These are phyloP conservation scores for Dromas ardeola DNA, from an alignment of 2,113 vertebrate genomes.

Conservation along the genomic window DNA sequence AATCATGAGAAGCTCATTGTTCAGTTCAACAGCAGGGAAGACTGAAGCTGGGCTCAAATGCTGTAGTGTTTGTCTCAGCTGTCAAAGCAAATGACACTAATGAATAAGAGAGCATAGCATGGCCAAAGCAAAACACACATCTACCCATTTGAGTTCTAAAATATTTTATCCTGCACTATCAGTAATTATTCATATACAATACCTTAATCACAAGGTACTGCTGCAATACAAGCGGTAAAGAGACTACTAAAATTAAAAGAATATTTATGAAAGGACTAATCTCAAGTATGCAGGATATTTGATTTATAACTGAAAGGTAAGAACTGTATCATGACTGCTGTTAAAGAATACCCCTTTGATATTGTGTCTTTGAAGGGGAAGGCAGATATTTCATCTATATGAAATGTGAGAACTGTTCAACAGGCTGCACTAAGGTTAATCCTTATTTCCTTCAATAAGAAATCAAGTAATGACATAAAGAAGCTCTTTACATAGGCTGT, in stretches of 20 bases:
- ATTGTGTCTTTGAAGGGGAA: neutral
- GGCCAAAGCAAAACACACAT: neutral
- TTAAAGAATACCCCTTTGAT: neutral
- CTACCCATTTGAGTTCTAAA: neutral
- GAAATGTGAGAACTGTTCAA: neutral
- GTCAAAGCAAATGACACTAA: neutral
- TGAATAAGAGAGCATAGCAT: neutral
- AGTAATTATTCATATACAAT: neutral
- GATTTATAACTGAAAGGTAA: neutral
- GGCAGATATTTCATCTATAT: neutral
- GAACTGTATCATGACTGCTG: neutral
- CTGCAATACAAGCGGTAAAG: neutral
- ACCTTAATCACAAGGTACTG: neutral
- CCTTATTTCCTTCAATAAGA: neutral
- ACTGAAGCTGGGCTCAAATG: neutral
- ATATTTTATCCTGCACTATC: neutral
- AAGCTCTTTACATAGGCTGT: neutral
- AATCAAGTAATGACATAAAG: neutral
- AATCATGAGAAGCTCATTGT: neutral
- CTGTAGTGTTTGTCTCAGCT: neutral
- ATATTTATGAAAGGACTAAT: neutral
- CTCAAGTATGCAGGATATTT: neutral
- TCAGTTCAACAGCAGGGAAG: neutral
- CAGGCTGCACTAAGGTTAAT: neutral
- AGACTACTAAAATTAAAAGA: neutral